Evolutionary conservation across 2,797 vertebrate species (phyloP).

Genomic region (Gymnothorax javanicus): DNA sequence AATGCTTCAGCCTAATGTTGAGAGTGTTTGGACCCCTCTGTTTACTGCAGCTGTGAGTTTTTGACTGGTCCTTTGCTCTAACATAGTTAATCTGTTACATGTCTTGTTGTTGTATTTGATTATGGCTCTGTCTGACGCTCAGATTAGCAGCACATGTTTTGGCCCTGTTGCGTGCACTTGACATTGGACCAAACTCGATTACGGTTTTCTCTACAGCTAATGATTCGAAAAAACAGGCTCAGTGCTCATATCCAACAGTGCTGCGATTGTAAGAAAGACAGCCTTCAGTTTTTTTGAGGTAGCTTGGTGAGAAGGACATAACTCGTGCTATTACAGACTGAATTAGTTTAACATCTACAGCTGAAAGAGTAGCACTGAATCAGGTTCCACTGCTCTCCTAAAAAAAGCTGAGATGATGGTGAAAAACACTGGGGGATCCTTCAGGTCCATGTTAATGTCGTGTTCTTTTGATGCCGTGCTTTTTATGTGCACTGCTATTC

Average conservation of each 20-base stretch:
- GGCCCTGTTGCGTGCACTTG: background rate
- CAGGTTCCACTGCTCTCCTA: too few species aligned
- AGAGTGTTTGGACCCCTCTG: background rate
- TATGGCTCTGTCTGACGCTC: conserved; percentile 20
- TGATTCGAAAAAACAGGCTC: background rate
- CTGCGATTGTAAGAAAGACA: background rate
- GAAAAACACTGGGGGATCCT: too few species aligned
- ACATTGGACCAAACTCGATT: conserved; percentile 11
- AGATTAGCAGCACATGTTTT: conserved; percentile 12
- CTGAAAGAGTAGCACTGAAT: too few species aligned
- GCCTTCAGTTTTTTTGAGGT: background rate
- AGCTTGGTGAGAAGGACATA: background rate
- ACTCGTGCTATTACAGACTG: too few species aligned
- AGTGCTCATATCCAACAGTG: background rate
- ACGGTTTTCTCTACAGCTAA: background rate
- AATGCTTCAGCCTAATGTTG: background rate
- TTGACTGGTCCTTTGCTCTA: conserved; percentile 24
- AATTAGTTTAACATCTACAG: too few species aligned
- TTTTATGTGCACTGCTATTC: too few species aligned
- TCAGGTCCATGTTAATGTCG: too few species aligned
- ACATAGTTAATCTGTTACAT: conserved; percentile 29
- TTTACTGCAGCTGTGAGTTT: background rate
- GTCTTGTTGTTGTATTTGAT: conserved; percentile 30
- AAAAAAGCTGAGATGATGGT: too few species aligned
- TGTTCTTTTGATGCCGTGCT: too few species aligned